Evolutionary conservation across 2,888 invertebrate genomes (phyloP).

Genomic region (Diarsia dahlii): DNA sequence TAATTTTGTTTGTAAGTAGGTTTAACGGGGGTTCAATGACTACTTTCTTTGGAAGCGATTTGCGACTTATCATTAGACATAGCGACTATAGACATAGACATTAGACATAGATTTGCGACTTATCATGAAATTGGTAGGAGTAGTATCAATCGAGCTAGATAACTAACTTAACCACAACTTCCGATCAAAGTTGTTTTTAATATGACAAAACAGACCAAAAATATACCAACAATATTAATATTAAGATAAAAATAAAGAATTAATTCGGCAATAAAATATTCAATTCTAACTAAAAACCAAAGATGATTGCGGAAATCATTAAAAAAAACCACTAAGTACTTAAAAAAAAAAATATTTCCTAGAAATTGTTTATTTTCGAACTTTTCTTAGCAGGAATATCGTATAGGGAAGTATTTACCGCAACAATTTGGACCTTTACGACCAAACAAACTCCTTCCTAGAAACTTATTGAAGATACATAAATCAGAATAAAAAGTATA

Average conservation of each 20-base stretch:
- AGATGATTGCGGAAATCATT: not conserved
- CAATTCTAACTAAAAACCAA: not conserved
- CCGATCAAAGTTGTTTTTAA: not conserved
- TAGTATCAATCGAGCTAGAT: not conserved
- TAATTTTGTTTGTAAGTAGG: not conserved
- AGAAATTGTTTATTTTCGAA: not conserved
- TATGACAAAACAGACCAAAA: not conserved
- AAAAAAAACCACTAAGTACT: not conserved
- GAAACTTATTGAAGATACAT: slow-evolving; percentile 20
- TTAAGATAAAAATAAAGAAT: not conserved
- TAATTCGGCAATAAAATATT: not conserved
- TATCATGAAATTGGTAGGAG: not conserved
- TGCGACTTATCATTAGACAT: not conserved
- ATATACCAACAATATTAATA: not conserved
- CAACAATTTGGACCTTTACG: slow-evolving; percentile 16
- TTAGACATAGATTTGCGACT: not conserved
- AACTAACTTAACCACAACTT: not conserved
- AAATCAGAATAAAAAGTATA: not conserved
- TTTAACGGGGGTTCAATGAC: not conserved
- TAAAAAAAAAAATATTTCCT: slow-evolving; percentile 15
- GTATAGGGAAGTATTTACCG: not conserved
- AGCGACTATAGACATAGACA: too few species aligned
- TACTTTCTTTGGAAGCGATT: not conserved
- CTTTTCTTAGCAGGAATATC: not conserved
- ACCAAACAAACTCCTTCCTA: not conserved